A percentile compares a stretch with the other conserved stretches of the same genome.
Evolutionary conservation across 2,113 vertebrate species (phyloP).

Genomic region (Paramisgurnus dabryanus): DNA sequence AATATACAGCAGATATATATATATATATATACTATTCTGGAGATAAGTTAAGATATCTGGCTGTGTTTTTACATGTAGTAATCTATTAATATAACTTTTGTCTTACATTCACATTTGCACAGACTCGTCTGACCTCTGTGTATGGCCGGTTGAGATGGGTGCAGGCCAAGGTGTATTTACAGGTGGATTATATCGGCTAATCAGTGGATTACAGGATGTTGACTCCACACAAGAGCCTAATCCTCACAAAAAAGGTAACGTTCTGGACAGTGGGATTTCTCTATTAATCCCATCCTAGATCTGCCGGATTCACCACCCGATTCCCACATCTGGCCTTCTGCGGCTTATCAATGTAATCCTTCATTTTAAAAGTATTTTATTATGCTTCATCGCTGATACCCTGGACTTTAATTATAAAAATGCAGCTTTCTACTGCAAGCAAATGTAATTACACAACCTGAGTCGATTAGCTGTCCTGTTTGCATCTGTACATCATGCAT

Average conservation of each 20-base stretch:
- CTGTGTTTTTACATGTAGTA: background rate
- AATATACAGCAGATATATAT: background rate
- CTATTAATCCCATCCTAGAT: constrained; percentile 70
- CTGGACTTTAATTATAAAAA: constrained; percentile 78
- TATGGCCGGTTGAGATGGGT: constrained; percentile 33
- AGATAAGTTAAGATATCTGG: background rate
- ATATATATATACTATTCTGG: background rate
- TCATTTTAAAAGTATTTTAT: constrained; percentile 75
- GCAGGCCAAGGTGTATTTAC: constrained; percentile 77
- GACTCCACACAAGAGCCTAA: constrained; percentile 72
- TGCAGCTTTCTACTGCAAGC: constrained; percentile 70
- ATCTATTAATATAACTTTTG: no score
- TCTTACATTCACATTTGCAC: no score
- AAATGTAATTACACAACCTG: constrained; percentile 71
- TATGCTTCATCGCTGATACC: constrained; percentile 68
- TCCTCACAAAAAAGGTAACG: constrained; percentile 61
- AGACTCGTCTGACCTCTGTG: background rate
- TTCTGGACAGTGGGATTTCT: constrained; percentile 65
- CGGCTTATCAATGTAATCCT: constrained; percentile 77
- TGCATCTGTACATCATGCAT: constrained; percentile 35
- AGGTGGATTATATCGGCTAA: constrained; percentile 87
- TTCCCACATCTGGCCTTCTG: constrained; percentile 73
- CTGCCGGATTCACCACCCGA: constrained; percentile 37
- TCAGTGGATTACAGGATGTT: constrained; percentile 81
- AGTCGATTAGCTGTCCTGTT: constrained; percentile 66